Conservation (phyloP, 2,113 vertebrate species). For the Ginglymostoma cirratum region DNA sequence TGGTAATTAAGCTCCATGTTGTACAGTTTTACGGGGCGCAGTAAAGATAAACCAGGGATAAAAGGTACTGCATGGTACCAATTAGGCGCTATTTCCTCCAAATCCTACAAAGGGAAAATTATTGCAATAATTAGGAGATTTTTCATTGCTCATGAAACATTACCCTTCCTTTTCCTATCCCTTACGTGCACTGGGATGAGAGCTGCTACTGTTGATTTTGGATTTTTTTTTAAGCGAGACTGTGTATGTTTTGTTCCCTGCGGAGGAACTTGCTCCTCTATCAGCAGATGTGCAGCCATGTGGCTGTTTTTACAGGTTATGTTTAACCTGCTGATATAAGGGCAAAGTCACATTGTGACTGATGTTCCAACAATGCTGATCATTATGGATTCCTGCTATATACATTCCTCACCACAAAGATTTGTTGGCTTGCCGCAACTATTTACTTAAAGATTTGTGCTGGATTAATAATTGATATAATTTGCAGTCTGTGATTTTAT, state of each 20-base stretch:
- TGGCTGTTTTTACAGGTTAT: background rate
- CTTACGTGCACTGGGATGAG: background rate
- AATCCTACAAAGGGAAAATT: background rate
- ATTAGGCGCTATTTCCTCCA: conserved; percentile 25
- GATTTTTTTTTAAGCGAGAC: background rate
- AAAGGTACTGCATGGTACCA: no score
- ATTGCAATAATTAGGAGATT: background rate
- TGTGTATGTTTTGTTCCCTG: background rate
- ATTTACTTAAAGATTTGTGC: background rate
- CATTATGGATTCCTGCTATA: background rate
- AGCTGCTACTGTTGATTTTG: background rate
- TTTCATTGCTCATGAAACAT: conserved; percentile 1
- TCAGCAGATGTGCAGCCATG: background rate
- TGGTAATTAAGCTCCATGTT: conserved; percentile 4
- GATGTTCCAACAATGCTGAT: background rate
- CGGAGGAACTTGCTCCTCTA: background rate
- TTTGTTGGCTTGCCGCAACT: background rate
- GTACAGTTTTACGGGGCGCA: background rate
- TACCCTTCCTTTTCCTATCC: background rate
- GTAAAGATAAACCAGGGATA: conserved; percentile 11
- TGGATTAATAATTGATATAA: background rate
- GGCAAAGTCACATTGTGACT: background rate
- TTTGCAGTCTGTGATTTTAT: background rate
- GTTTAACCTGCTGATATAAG: background rate
- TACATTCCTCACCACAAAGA: background rate